Conservation (phyloP, 2,797 vertebrate genomes). For the Protosalanx chinensis region DNA sequence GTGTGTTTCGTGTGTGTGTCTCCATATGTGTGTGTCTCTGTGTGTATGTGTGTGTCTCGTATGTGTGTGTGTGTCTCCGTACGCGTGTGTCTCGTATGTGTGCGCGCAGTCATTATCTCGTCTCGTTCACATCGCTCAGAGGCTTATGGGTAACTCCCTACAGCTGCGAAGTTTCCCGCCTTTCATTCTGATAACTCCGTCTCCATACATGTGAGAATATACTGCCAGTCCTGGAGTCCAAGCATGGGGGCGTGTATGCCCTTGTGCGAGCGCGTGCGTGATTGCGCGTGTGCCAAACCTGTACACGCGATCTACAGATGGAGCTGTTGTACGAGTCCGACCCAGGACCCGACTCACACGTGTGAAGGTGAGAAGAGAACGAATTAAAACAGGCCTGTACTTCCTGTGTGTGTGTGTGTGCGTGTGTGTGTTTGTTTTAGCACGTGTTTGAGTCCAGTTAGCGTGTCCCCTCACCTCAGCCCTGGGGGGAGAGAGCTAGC, state of each 20-base stretch:
- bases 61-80: conserved; percentile 1
- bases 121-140: conserved; percentile 20
- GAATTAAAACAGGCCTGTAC: conserved; percentile 35
- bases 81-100: conserved; percentile 20
- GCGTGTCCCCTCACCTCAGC: neutral
- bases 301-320: neutral
- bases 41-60: neutral
- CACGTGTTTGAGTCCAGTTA: neutral
- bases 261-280: conserved; percentile 41
- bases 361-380: conserved; percentile 57
- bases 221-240: too few species aligned
- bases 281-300: conserved; percentile 11
- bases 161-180: conserved; percentile 43
- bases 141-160: conserved; percentile 40
- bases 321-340: conserved; percentile 27
- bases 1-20: neutral
- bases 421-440: conserved; percentile 12
- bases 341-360: conserved; percentile 42
- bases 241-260: neutral
- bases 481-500: neutral
- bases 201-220: too few species aligned
- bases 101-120: conserved; percentile 39
- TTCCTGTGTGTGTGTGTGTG: conserved; percentile 12
- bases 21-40: too few species aligned
- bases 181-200: conserved; percentile 46